Conservation (phyloP, 2,797 vertebrate species). For the Acanthiza pusilla region DNA sequence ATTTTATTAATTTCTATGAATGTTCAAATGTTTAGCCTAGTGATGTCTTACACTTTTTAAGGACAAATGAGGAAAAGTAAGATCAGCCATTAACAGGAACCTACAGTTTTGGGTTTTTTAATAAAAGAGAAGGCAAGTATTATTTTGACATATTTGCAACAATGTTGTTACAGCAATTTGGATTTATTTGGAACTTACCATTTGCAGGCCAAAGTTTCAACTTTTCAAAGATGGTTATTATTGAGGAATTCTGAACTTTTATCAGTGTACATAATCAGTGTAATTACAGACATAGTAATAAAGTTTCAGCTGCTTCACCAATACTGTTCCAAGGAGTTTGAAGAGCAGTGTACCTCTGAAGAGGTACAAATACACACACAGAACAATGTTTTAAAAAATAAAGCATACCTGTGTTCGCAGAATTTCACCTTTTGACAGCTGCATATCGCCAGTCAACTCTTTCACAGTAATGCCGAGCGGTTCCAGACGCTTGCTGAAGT, state of each 20-base stretch:
- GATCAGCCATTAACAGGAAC: not conserved
- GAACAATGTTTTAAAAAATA: not conserved
- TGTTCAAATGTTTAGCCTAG: not conserved
- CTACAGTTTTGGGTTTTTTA: not conserved
- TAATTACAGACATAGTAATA: not conserved
- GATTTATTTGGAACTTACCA: not conserved
- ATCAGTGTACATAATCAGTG: not conserved
- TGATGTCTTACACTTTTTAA: not conserved
- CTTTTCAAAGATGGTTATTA: not conserved
- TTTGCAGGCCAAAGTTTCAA: not conserved
- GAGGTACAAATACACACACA: not conserved
- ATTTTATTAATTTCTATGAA: not conserved
- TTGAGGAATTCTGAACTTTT: not conserved
- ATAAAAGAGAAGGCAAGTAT: not conserved
- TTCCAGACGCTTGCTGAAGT: slow-evolving; percentile 96
- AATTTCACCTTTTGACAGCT: slow-evolving; percentile 97
- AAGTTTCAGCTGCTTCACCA: not conserved
- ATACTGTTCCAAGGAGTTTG: not conserved
- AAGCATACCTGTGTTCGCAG: slow-evolving; percentile 85
- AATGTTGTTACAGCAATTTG: not conserved
- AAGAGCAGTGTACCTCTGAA: not conserved
- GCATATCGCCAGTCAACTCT: slow-evolving; percentile 98
- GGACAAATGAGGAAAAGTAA: not conserved
- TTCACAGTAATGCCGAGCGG: slow-evolving; percentile 91
- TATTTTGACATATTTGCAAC: not conserved